Percentiles rank a stretch among this genome's conserved stretches.
Evolutionary conservation across 2,888 invertebrate species (phyloP).

Genomic region (Mantis religiosa): DNA sequence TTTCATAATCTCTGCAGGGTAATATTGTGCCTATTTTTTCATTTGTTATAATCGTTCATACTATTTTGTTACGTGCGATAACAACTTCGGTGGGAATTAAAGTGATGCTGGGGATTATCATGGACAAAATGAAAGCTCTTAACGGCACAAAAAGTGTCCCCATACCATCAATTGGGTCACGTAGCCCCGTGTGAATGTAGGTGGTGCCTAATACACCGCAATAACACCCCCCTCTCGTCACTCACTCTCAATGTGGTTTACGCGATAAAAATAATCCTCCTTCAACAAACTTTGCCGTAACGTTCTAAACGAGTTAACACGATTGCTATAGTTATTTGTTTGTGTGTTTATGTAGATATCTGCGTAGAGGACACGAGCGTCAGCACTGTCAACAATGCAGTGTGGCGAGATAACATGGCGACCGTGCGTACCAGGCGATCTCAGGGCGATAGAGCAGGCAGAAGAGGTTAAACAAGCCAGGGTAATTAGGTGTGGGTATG

Average conservation of each 20-base stretch:
- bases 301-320: background rate
- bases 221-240: background rate
- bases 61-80: too few species aligned
- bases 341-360: background rate
- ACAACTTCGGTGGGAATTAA: too few species aligned
- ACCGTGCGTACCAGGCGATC: constrained; percentile 1
- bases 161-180: background rate
- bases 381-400: constrained; percentile 5
- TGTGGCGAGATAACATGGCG: constrained; percentile 9
- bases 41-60: too few species aligned
- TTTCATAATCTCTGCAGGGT: too few species aligned
- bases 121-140: background rate
- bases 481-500: background rate
- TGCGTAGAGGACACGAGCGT: background rate
- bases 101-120: background rate
- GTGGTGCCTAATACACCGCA: background rate
- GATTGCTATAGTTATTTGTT: background rate
- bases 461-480: background rate
- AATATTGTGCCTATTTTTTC: too few species aligned
- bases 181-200: background rate
- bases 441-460: constrained; percentile 20
- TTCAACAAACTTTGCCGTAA: background rate
- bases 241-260: background rate
- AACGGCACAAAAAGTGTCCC: background rate
- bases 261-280: background rate